Conservation (phyloP, 2,113 vertebrate species). For the Antigone vipio region DNA sequence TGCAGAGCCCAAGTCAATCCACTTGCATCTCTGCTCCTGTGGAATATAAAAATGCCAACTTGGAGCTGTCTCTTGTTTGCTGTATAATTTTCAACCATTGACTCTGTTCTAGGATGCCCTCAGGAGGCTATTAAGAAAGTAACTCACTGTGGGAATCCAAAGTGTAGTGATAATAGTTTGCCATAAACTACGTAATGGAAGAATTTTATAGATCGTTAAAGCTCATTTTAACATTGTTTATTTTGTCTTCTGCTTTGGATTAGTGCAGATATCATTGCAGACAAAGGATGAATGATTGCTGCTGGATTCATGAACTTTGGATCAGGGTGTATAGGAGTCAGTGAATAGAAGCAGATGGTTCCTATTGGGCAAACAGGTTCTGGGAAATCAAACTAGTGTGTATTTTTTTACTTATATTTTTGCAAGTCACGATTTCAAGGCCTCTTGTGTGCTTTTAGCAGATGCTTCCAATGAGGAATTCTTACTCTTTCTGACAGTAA, state of each 20-base stretch:
- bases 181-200: neutral
- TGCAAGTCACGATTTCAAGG: neutral
- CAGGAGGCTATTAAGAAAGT: conserved; percentile 18
- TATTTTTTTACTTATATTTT: neutral
- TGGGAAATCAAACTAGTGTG: neutral
- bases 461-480: neutral
- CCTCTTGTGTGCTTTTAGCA: neutral
- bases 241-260: neutral
- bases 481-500: neutral
- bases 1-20: conserved; percentile 10
- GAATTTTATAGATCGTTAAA: conserved; percentile 3
- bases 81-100: neutral
- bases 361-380: neutral
- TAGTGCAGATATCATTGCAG: neutral
- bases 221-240: neutral
- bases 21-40: conserved; percentile 7
- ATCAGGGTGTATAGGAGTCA: neutral
- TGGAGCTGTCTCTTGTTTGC: conserved; percentile 4
- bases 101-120: conserved; percentile 20
- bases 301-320: neutral
- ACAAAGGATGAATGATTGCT: neutral
- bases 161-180: neutral
- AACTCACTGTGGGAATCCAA: conserved; percentile 5
- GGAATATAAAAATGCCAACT: conserved; percentile 12
- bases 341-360: conserved; percentile 17